These are phyloP conservation scores for Crotalus helleri DNA, from an alignment of 2,113 vertebrate species.

Conservation along the genomic window DNA sequence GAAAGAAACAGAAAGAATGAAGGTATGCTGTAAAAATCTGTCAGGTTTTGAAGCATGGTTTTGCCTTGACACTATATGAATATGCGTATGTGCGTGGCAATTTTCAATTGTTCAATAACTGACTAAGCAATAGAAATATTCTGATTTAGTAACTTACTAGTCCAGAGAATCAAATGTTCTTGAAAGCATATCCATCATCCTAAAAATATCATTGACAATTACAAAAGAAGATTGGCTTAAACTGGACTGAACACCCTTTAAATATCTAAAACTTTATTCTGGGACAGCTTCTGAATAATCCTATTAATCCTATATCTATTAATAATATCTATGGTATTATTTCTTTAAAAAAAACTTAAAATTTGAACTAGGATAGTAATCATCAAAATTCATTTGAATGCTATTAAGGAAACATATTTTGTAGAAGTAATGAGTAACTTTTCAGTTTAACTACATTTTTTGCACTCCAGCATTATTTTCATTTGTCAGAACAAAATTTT, in stretches of 20 bases:
- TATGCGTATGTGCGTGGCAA: neutral
- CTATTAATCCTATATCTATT: neutral
- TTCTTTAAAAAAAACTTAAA: neutral
- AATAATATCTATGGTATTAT: neutral
- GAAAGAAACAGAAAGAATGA: neutral
- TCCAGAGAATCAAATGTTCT: neutral
- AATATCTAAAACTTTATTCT: neutral
- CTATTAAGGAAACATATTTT: neutral
- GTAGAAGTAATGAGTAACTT: neutral
- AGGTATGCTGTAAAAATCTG: neutral
- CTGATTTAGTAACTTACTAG: neutral
- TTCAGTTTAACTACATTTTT: constrained; percentile 4
- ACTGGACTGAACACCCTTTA: neutral
- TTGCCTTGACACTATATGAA: neutral
- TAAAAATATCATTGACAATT: neutral
- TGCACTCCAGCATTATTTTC: neutral
- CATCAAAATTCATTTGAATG: neutral
- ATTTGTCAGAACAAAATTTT: constrained; percentile 3
- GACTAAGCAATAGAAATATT: neutral
- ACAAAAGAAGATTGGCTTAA: neutral
- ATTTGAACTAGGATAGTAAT: neutral
- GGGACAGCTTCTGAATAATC: neutral
- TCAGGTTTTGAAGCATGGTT: no score
- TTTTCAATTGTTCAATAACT: neutral
- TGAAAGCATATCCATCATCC: neutral